Evolutionary conservation across 2,888 invertebrate genomes (phyloP), one percentile per base, ranked within the genome.

Genomic region (Drosophila tripunctata): DNA sequence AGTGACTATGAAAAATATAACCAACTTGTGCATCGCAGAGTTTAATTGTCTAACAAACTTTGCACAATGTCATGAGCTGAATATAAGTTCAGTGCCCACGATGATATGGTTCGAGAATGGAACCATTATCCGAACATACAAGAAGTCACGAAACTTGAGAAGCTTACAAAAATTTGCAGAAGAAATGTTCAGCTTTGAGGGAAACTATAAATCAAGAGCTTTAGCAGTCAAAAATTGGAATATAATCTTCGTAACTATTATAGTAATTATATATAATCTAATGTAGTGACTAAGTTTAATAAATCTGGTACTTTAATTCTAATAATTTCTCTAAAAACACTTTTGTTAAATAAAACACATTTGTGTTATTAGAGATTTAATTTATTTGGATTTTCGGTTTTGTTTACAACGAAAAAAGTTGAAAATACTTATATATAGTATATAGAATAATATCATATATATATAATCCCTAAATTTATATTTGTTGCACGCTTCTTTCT

Each of bases 361-460:
- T n/a, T 3, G 17, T 65, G 45, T 52, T 77, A 68, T 67, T 65
- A 67, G 67, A 75, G 63, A 61, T 75, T 78, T 73, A 63, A 66
- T 31, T 62, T 76, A 40, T 62, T 4, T 21, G 2, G 27, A 10
- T 55, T 57, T 55, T 66, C 38, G 41, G 52, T 60, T 55, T 61
- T 36, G 45, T 52, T 75, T 55, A 71, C 67, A 79, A 82, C 74
- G 68, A 77, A 76, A 82, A 63, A 75, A 75, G 62, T 82, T 67
- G 63, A 77, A 66, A 52, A 44, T 60, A 51, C 44, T 60, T 44
- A 45, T 48, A 50, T 56, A 48, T 55, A 44, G 43, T 56, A 48
- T 55, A 44, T 50, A 62, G 41, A 43, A 76, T 80, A 74, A 79
- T 76, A 70, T 73, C 64, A 61, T 78, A 52, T 58, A 48, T 60